Evolutionary conservation across 2,113 vertebrate genomes (phyloP), one percentile per base, ranked within the genome.

Genomic region (Galeopterus variegatus): DNA sequence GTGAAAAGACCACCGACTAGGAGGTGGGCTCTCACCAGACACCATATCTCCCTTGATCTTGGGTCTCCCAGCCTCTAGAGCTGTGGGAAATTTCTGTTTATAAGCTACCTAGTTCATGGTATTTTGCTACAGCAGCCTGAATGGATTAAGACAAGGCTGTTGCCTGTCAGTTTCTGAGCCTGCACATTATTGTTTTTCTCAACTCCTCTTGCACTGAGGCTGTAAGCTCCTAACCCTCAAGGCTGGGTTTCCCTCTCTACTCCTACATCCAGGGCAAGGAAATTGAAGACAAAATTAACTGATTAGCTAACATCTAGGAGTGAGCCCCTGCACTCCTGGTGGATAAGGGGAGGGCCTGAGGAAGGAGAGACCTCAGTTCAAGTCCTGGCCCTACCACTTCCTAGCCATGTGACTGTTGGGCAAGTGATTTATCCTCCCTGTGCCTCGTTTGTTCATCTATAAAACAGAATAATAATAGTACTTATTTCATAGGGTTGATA

Each of bases 291-390:
- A 69, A 76, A 80, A 41, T 17, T 9, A 94, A 58, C 28, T 6
- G 12, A 85, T 93, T 88, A 75, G 65, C 41, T 73, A 54, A n/a
- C 31, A 45, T 92, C 28, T 73, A 92, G 94, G 69, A 89, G 58
- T 45, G 58, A 87, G 62, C 52, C 45, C 58, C 41, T 69, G 52
- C 26, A 56, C 41, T 83, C 62, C 19, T 72, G 56, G 54, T 77
- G 48, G 31, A 36, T 41, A 72, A 94, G 93, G 56, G 50, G 52
- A 67, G 58, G 45, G 19, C 45, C 18, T 9, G 19, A 88, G 67
- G 21, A 72, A 79, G 79, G 94, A 80, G 50, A 94, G 67, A 54
- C 6, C 69, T 60, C 58, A 19, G 52, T 80, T 94, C 69, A 45
- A 41, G 31, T 70, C 45, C 15, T 41, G 56, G 33, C 33, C 65